Conservation (phyloP, 2,888 invertebrate species). For the Patella depressa region DNA sequence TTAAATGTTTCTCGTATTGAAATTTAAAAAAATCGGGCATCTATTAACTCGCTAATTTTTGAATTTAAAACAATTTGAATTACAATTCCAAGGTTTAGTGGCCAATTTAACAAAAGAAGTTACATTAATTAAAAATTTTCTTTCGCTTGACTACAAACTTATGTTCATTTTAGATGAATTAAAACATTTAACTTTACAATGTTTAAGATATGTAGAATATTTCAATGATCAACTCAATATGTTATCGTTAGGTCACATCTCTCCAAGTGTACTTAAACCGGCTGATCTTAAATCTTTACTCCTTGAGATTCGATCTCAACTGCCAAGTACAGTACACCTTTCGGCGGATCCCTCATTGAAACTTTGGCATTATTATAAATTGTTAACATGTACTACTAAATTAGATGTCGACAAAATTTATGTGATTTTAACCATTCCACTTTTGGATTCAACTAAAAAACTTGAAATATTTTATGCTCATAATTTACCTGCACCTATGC, state of each 20-base stretch:
- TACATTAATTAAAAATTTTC: background rate
- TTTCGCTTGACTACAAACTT: background rate
- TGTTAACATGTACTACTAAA: background rate
- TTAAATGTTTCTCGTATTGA: constrained; percentile 4
- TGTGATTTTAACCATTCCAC: background rate
- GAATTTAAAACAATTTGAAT: background rate
- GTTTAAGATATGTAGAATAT: background rate
- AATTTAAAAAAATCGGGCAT: background rate
- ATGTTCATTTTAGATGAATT: constrained; percentile 2
- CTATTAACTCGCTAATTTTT: background rate
- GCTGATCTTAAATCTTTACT: background rate
- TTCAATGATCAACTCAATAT: background rate
- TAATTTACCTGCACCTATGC: background rate
- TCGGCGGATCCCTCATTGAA: background rate
- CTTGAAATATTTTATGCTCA: background rate
- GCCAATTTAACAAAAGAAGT: background rate
- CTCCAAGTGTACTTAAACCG: background rate
- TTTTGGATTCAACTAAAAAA: background rate
- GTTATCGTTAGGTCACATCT: constrained; percentile 1
- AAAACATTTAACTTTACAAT: background rate
- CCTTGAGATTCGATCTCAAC: background rate
- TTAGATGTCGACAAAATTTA: background rate
- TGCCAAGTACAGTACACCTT: background rate
- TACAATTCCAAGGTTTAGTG: background rate
- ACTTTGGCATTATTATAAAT: background rate